phyloP scores from a whole-genome alignment of 2,888 invertebrate genomes.

The Hydrotaea diabolus region DNA sequence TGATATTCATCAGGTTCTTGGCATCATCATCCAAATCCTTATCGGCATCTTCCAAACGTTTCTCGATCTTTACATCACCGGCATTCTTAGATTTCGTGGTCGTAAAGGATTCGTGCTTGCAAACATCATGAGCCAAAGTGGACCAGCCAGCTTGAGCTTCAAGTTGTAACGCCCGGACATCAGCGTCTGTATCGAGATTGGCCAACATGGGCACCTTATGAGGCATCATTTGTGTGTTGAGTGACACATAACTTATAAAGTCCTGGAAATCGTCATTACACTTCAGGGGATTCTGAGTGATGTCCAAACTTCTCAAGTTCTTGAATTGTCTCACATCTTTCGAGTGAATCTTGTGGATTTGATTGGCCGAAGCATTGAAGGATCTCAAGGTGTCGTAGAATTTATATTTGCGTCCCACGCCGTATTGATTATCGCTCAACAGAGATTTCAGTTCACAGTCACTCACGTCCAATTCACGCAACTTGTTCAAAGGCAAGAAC shows the following conservation, averaged over 20 bases:
- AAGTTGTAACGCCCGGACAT: conserved; percentile 69
- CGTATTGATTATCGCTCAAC: conserved; percentile 83
- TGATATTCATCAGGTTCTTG: conserved; percentile 73
- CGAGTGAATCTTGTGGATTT: conserved; percentile 76
- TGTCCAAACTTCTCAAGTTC: conserved; percentile 81
- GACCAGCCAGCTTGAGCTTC: conserved; percentile 76
- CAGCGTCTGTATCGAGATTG: conserved; percentile 73
- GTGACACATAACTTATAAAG: conserved; percentile 82
- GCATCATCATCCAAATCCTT: conserved; percentile 75
- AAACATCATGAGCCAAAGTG: conserved; percentile 76
- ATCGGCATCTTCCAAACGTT: conserved; percentile 72
- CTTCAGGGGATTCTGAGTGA: conserved; percentile 85
- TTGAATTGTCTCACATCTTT: conserved; percentile 77
- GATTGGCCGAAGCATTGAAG: conserved; percentile 82
- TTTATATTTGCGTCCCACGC: conserved; percentile 75
- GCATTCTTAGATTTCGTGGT: conserved; percentile 41
- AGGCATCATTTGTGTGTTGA: conserved; percentile 74
- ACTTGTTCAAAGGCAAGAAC: conserved; percentile 84
- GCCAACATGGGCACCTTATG: conserved; percentile 72
- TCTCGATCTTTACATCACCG: conserved; percentile 71
- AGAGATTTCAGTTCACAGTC: conserved; percentile 85
- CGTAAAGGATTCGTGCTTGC: conserved; percentile 73
- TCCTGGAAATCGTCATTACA: conserved; percentile 86
- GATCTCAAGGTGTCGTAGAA: conserved; percentile 83
- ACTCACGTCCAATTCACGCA: conserved; percentile 87